Evolutionary conservation across 2,888 invertebrate species (phyloP).

Genomic region (Deroplatys truncata): DNA sequence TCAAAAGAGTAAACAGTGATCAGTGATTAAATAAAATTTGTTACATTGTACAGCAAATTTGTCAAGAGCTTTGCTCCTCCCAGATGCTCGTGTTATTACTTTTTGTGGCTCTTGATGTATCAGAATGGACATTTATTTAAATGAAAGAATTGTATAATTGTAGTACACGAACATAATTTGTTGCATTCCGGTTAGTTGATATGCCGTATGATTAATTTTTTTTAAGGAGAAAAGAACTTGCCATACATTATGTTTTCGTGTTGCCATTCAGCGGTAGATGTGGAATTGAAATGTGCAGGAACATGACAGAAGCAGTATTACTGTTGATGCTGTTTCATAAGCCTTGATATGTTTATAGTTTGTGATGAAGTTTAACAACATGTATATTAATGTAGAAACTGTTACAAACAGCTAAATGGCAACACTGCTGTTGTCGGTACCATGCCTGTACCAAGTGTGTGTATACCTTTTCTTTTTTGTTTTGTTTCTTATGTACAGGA

Average conservation of each 20-base stretch:
- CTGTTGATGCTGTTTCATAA: not conserved
- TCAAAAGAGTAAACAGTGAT: not conserved
- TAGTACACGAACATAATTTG: conserved; percentile 17
- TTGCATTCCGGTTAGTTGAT: conserved; percentile 26
- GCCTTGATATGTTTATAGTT: not conserved
- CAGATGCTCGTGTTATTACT: not conserved
- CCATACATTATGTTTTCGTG: not conserved
- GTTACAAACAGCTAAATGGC: not conserved
- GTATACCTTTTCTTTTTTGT: not conserved
- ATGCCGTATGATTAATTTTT: not conserved
- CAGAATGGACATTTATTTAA: conserved; percentile 41
- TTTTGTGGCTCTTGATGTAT: not conserved
- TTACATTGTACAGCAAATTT: conserved; percentile 11
- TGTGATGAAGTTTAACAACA: not conserved
- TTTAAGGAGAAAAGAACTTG: not conserved
- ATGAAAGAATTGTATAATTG: conserved; percentile 42
- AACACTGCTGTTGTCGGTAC: not conserved
- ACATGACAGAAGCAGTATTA: not conserved
- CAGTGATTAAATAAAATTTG: not conserved
- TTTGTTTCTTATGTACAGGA: not conserved
- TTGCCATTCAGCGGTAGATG: conserved; percentile 1
- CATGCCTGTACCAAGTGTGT: not conserved
- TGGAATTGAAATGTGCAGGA: not conserved
- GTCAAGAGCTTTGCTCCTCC: not conserved
- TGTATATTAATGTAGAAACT: not conserved